Percentiles rank a stretch among this genome's conserved stretches.
phyloP scores from a whole-genome alignment of 2,888 invertebrate genomes.

The Tricholauxania praeusta region DNA sequence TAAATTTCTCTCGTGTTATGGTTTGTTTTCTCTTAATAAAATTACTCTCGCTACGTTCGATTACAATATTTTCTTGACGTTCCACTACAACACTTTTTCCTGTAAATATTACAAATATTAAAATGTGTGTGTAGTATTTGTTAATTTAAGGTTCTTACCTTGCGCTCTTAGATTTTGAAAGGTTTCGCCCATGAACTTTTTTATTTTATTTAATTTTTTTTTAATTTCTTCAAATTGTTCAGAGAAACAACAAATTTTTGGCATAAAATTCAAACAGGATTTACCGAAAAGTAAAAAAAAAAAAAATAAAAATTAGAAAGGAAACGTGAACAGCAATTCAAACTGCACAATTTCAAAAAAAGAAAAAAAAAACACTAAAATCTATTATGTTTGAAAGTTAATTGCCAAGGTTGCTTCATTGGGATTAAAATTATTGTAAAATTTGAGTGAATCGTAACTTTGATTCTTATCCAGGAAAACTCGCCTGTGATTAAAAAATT shows the following conservation, averaged over 20 bases:
- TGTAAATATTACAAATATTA: constrained; percentile 22
- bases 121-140: not conserved
- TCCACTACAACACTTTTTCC: constrained; percentile 47
- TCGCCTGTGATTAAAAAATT: no score
- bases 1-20: constrained; percentile 42
- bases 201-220: constrained; percentile 35
- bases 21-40: constrained; percentile 38
- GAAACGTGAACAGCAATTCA: no score
- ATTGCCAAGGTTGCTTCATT: no score
- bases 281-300: not conserved
- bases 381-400: no score
- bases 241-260: constrained; percentile 33
- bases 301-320: no score
- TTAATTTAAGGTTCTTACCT: constrained; percentile 37
- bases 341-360: no score
- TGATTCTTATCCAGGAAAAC: no score
- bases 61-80: constrained; percentile 44
- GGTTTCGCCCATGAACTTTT: constrained; percentile 43
- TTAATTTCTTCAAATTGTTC: constrained; percentile 27
- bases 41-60: constrained; percentile 39
- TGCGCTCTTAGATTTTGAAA: constrained; percentile 43
- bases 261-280: constrained; percentile 25
- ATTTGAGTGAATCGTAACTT: no score
- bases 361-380: no score
- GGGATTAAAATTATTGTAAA: no score